Conservation (phyloP, 1,140 invertebrate species). For the Caenorhabditis elegans region DNA sequence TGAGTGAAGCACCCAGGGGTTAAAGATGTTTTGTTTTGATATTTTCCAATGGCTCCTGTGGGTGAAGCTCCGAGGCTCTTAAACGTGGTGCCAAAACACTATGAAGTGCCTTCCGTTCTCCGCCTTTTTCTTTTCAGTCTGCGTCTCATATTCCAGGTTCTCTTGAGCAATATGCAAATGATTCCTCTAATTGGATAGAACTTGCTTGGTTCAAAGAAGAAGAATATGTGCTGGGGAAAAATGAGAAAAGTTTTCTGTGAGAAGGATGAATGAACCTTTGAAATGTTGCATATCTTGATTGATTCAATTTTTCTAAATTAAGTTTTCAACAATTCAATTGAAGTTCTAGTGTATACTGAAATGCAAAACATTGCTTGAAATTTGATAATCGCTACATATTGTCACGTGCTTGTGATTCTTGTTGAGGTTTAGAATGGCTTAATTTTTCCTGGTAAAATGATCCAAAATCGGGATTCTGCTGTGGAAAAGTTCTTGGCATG, state of each 20-base stretch:
- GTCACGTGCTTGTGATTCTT: too few relatives aligned
- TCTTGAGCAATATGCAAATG: not conserved
- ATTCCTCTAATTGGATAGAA: not conserved
- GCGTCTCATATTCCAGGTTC: not conserved
- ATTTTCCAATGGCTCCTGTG: not conserved
- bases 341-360: too few relatives aligned
- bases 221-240: not conserved
- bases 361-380: too few relatives aligned
- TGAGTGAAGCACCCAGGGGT: not conserved
- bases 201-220: too few relatives aligned
- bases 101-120: not conserved
- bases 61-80: not conserved
- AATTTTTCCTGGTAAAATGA: too few relatives aligned
- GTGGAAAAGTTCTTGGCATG: too few relatives aligned
- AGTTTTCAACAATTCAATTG: too few relatives aligned
- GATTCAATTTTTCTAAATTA: not conserved
- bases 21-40: conserved; percentile 5
- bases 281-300: too few relatives aligned
- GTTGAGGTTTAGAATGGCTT: too few relatives aligned
- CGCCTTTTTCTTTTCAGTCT: not conserved
- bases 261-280: too few relatives aligned
- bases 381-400: not conserved
- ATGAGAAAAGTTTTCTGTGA: too few relatives aligned
- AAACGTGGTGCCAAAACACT: conserved; percentile 22
- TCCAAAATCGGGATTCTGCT: too few relatives aligned